Conservation (phyloP, 2,888 invertebrate species). For the Plutella xylostella region DNA sequence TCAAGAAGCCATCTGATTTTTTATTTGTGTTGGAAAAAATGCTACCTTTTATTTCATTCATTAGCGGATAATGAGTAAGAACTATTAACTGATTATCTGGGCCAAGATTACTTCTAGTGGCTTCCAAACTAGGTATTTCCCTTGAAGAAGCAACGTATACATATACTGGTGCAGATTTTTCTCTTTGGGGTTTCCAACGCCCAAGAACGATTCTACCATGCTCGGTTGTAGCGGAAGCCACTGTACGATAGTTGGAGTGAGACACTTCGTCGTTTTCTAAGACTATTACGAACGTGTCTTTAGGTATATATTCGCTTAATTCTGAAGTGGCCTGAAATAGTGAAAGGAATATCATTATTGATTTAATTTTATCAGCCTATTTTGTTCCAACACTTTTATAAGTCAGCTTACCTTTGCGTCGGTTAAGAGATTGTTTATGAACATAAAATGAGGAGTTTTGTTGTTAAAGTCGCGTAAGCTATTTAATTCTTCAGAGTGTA, state of each 20-base stretch:
- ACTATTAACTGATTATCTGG: not conserved
- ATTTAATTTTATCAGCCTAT: not conserved
- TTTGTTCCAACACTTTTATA: no score
- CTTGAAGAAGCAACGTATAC: not conserved
- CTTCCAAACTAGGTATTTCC: constrained; percentile 1
- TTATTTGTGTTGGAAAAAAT: no score
- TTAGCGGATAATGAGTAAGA: constrained; percentile 2
- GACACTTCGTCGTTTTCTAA: not conserved
- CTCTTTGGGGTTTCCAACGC: not conserved
- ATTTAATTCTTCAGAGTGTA: not conserved
- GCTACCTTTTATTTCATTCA: constrained; percentile 3
- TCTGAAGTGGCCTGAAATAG: not conserved
- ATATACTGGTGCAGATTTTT: not conserved
- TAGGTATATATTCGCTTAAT: not conserved
- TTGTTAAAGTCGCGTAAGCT: not conserved
- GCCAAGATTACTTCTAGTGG: not conserved
- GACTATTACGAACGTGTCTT: not conserved
- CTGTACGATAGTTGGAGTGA: not conserved
- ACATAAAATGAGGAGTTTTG: not conserved
- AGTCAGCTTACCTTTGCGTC: not conserved
- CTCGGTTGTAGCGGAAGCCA: not conserved
- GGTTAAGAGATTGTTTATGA: not conserved
- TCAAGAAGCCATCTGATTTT: not conserved
- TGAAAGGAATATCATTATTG: not conserved
- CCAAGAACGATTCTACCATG: constrained; percentile 1